phyloP scores from a whole-genome alignment of 2,113 vertebrate genomes.

The Platysteira castanea region DNA sequence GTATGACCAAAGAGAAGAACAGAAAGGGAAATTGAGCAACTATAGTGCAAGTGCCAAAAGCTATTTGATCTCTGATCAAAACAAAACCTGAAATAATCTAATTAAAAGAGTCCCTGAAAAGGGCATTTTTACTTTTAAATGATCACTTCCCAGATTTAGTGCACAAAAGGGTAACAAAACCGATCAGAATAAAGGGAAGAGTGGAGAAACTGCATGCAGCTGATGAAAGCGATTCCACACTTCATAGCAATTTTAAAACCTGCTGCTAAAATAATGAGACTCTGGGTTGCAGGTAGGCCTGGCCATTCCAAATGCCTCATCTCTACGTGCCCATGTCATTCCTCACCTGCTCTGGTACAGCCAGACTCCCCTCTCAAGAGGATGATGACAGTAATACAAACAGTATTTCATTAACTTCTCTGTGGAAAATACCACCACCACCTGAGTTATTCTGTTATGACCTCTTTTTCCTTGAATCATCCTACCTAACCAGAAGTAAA shows the following conservation, averaged over 20 bases:
- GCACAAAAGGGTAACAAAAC: not conserved
- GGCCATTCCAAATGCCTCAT: not conserved
- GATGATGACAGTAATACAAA: not conserved
- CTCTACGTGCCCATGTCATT: not conserved
- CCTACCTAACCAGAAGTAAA: not conserved
- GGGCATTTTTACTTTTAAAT: not conserved
- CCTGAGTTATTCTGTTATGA: not conserved
- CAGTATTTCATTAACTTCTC: not conserved
- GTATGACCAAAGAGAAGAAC: not conserved
- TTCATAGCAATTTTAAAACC: not conserved
- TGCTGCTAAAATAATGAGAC: not conserved
- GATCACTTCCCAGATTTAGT: not conserved
- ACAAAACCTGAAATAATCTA: not conserved
- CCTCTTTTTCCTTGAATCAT: not conserved
- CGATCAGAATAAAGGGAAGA: not conserved
- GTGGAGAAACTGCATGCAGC: not conserved
- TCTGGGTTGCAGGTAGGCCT: not conserved
- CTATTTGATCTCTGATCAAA: not conserved
- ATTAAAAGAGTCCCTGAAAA: not conserved
- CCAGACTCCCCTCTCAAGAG: not conserved
- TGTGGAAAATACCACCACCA: not conserved
- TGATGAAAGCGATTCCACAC: not conserved
- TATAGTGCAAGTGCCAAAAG: not conserved
- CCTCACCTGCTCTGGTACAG: not conserved
- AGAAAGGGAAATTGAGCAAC: not conserved